phyloP scores from a whole-genome alignment of 2,797 vertebrate species.

The Onychomys leucogaster region DNA sequence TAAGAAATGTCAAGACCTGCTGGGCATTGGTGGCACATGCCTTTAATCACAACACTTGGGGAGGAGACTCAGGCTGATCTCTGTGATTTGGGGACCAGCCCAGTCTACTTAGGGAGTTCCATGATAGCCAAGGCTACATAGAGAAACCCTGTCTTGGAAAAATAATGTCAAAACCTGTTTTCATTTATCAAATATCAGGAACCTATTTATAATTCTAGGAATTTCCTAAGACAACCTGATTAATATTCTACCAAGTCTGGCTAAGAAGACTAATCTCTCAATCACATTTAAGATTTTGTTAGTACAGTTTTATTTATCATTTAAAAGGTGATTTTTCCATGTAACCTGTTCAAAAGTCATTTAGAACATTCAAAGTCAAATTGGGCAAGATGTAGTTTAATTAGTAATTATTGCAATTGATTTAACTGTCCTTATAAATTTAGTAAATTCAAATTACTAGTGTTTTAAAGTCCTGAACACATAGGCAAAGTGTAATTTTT shows the following conservation, averaged over 20 bases:
- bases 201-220: conserved; percentile 17
- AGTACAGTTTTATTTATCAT: conserved; percentile 47
- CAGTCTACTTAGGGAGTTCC: too few relatives aligned
- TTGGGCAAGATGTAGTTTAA: conserved; percentile 16
- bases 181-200: conserved; percentile 6
- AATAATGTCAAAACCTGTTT: conserved; percentile 12
- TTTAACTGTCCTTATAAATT: not conserved
- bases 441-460: not conserved
- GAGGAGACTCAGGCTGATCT: too few relatives aligned
- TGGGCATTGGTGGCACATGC: too few relatives aligned
- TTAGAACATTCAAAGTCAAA: conserved; percentile 47
- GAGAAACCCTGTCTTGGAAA: not conserved
- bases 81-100: too few relatives aligned
- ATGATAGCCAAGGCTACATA: too few relatives aligned
- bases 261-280: conserved; percentile 18
- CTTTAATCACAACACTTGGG: too few relatives aligned
- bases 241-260: conserved; percentile 17
- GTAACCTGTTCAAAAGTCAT: conserved; percentile 29
- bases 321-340: conserved; percentile 51
- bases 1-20: too few relatives aligned
- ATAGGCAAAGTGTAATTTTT: not conserved
- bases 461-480: not conserved
- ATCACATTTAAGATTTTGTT: conserved; percentile 57
- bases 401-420: conserved; percentile 16
- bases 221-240: conserved; percentile 40